Conservation (phyloP, 2,113 vertebrate species). For the Micromys minutus region DNA sequence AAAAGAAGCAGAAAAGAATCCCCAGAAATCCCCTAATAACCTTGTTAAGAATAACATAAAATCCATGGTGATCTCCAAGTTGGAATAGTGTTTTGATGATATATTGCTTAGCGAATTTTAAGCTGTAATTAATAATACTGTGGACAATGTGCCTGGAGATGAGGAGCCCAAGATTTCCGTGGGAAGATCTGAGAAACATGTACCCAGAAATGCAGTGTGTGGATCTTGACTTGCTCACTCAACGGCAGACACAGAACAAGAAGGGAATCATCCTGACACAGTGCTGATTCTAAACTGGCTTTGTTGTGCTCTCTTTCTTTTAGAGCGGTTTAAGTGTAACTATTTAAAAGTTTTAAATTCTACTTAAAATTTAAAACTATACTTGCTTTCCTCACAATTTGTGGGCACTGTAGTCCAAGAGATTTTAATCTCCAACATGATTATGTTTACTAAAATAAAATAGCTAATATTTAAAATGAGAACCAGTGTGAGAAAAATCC, state of each 20-base stretch:
- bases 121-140: neutral
- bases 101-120: neutral
- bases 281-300: neutral
- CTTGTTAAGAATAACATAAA: neutral
- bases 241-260: too few relatives aligned
- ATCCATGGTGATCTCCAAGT: neutral
- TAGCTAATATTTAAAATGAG: neutral
- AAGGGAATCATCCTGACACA: too few relatives aligned
- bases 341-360: neutral
- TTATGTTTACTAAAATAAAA: neutral
- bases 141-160: neutral
- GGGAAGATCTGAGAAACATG: too few relatives aligned
- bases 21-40: neutral
- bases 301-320: neutral
- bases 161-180: neutral
- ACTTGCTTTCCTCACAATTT: neutral
- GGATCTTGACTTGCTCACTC: neutral
- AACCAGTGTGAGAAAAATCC: neutral
- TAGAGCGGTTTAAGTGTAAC: neutral
- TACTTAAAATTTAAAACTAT: neutral
- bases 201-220: neutral
- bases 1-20: neutral
- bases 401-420: neutral
- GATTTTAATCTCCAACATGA: neutral
- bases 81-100: neutral